phyloP scores from a whole-genome alignment of 23 tunicate genomes.

The Trididemnum nubilum region DNA sequence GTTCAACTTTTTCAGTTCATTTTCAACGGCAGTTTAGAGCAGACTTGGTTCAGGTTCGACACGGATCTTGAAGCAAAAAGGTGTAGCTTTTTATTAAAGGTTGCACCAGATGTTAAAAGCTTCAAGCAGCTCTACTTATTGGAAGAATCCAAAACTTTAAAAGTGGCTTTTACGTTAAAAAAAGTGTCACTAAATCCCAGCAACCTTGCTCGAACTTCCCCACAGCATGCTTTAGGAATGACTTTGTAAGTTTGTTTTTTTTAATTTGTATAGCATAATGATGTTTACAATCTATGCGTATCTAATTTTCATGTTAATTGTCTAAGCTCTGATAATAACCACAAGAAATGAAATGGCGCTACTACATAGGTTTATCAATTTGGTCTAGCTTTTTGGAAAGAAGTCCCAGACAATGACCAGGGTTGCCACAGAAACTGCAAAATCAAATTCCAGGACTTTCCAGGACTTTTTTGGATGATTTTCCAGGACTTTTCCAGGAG shows the following conservation, averaged over 20 bases:
- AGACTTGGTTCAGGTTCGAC: background rate
- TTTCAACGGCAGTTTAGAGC: background rate
- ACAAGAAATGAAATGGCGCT: background rate
- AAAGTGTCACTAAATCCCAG: slow-evolving; percentile 13
- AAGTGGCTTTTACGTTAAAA: background rate
- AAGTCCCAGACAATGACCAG: background rate
- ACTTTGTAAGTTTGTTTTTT: background rate
- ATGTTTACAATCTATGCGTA: background rate
- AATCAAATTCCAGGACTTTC: too few species aligned
- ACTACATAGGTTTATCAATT: background rate
- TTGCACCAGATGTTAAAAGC: background rate
- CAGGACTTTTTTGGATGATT: too few species aligned
- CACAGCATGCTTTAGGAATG: slow-evolving; percentile 1
- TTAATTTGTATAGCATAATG: background rate
- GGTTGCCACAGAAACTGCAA: too few species aligned
- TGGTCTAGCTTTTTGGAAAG: background rate
- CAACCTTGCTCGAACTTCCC: slow-evolving; percentile 24
- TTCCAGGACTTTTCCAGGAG: too few species aligned
- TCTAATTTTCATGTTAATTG: background rate
- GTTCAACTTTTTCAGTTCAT: slow-evolving; percentile 18
- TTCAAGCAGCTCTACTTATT: background rate
- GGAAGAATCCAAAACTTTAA: background rate
- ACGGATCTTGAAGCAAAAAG: background rate
- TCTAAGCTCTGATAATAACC: background rate
- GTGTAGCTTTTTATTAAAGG: background rate